Percentiles rank a stretch among this genome's conserved stretches.
phyloP scores from a whole-genome alignment of 2,797 vertebrate genomes.

The Astyanax mexicanus region DNA sequence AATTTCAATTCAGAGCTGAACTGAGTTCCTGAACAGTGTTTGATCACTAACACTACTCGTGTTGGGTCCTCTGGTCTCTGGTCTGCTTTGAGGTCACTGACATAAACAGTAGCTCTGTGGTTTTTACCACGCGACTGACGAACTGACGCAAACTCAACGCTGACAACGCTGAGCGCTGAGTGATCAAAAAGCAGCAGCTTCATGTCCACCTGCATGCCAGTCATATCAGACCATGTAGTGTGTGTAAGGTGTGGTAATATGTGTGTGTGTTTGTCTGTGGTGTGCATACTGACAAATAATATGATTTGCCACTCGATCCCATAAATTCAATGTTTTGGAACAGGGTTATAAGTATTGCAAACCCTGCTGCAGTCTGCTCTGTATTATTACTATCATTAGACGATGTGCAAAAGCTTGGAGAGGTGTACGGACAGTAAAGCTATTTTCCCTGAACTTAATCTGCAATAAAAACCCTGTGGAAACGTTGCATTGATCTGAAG shows the following conservation, averaged over 20 bases:
- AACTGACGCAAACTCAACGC: slow-evolving; percentile 27
- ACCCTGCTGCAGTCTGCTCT: slow-evolving; percentile 36
- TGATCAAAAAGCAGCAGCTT: neutral
- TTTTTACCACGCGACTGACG: slow-evolving; percentile 11
- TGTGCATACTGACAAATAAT: neutral
- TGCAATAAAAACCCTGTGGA: slow-evolving; percentile 57
- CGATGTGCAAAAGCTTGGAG: slow-evolving; percentile 54
- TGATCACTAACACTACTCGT: neutral
- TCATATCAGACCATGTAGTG: neutral
- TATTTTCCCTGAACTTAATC: slow-evolving; percentile 61
- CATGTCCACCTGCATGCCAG: slow-evolving; percentile 3
- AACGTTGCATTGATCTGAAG: slow-evolving; percentile 52
- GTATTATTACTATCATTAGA: slow-evolving; percentile 39
- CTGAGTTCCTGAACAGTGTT: slow-evolving; percentile 43
- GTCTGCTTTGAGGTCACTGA: slow-evolving; percentile 27
- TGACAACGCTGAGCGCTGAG: neutral
- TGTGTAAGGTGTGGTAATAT: neutral
- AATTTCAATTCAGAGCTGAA: neutral
- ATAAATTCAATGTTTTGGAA: slow-evolving; percentile 25
- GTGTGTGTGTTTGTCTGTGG: slow-evolving; percentile 16
- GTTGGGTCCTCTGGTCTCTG: slow-evolving; percentile 7
- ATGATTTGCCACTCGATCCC: slow-evolving; percentile 22
- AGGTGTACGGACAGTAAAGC: slow-evolving; percentile 57
- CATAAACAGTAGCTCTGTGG: slow-evolving; percentile 19
- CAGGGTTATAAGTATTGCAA: slow-evolving; percentile 46